These are phyloP conservation scores for Rhodeus uyekii DNA, from an alignment of 2,797 vertebrate species.

Conservation along the genomic window DNA sequence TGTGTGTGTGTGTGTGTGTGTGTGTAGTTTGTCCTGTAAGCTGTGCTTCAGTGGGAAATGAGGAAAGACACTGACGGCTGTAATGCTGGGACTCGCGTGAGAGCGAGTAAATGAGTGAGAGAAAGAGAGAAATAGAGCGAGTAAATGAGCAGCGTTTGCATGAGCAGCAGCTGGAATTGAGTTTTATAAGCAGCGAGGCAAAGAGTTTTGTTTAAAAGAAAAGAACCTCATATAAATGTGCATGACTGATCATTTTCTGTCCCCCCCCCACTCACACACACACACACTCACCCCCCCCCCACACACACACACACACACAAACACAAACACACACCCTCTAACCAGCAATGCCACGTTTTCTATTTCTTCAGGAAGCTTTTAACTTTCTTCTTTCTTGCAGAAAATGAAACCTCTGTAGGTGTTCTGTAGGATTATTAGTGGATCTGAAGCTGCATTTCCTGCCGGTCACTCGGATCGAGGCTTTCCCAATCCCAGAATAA, in stretches of 20 bases:
- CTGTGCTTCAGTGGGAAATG: background rate
- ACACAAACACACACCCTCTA: background rate
- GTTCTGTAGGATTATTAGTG: background rate
- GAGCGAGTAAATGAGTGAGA: too few species aligned
- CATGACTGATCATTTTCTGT: slow-evolving; percentile 1
- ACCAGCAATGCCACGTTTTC: background rate
- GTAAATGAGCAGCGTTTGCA: too few species aligned
- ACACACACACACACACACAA: background rate
- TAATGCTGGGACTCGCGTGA: too few species aligned
- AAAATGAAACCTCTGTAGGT: background rate
- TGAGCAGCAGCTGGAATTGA: too few species aligned
- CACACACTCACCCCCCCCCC: too few species aligned
- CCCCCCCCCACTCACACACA: background rate
- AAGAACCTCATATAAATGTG: background rate
- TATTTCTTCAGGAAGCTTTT: background rate
- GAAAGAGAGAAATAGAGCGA: too few species aligned
- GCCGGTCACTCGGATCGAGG: background rate
- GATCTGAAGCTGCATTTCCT: background rate
- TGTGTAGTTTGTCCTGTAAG: too few species aligned
- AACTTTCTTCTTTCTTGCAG: slow-evolving; percentile 24
- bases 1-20: too few species aligned
- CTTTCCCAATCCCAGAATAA: background rate
- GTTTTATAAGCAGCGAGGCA: background rate
- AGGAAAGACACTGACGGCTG: too few species aligned
- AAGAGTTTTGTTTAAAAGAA: background rate